Evolutionary conservation across 2,113 vertebrate species (phyloP).

Genomic region (Nothobranchius furzeri): DNA sequence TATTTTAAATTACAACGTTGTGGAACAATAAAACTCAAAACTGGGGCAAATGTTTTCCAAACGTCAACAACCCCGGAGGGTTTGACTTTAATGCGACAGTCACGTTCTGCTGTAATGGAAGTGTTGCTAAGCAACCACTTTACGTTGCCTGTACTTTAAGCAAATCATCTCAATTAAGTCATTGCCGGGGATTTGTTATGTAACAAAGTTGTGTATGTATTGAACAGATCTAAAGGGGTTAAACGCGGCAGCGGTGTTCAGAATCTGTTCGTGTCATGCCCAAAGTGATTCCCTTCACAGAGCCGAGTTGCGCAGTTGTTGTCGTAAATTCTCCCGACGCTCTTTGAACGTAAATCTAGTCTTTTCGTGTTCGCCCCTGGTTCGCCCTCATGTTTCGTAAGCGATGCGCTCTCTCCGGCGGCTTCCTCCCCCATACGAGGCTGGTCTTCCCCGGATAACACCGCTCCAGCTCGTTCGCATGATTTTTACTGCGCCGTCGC

Average conservation of each 20-base stretch:
- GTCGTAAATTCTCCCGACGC: constrained; percentile 44
- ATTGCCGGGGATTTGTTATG: too few relatives aligned
- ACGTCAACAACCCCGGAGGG: too few relatives aligned
- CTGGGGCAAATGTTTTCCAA: too few relatives aligned
- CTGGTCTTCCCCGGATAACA: constrained; percentile 46
- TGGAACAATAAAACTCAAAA: too few relatives aligned
- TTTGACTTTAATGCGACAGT: background rate
- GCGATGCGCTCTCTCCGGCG: constrained; percentile 48
- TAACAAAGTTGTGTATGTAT: too few relatives aligned
- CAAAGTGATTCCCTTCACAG: background rate
- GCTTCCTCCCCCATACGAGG: constrained; percentile 39
- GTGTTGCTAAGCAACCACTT: constrained; percentile 55
- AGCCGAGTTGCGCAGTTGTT: constrained; percentile 38
- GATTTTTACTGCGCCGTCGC: constrained; percentile 24
- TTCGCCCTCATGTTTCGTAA: constrained; percentile 50
- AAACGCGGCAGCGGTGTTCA: background rate
- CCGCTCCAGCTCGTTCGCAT: constrained; percentile 35
- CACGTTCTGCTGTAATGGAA: background rate
- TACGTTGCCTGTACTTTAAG: background rate
- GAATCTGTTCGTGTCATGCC: background rate
- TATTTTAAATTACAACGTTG: too few relatives aligned
- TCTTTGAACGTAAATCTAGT: constrained; percentile 56
- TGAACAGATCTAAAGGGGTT: too few relatives aligned
- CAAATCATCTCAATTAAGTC: too few relatives aligned
- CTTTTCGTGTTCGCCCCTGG: constrained; percentile 4